Evolutionary conservation across 1,140 invertebrate genomes (phyloP), one percentile per base, ranked within the genome.

Genomic region (Zelostemma sp.): DNA sequence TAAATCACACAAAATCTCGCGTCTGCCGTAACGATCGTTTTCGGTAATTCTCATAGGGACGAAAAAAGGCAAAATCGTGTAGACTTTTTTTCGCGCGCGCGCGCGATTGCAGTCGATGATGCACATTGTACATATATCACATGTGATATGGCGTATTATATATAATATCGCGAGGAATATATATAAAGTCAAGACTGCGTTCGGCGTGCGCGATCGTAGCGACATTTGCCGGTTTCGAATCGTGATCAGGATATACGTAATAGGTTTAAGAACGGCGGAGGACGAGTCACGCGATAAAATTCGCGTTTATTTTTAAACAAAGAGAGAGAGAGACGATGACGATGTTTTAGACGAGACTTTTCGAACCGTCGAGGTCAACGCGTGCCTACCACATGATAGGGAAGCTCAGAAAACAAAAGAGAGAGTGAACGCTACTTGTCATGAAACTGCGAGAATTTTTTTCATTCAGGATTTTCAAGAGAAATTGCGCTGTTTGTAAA

Each of bases 181-280:
- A 65, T 62, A 61, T 65, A 8, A 28, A 68, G 64, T 68, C 63
- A 17, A 49, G 67, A 62, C 64, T 68, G 70, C 65, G 65, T 72
- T 64, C 54, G 57, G 68, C 41, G 65, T 59, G 49, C 49, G 45
- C 64, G 62, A 66, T 62, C 56, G 68, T 46, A 45, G 61, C 67
- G 54, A 50, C 43, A 66, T 75, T 77, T 68, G 65, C 48, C 5
- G 43, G 76, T 65, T 74, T 74, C 77, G 80, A 80, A 83, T 78
- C 80, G 84, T 85, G 83, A 85, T 86, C 74, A 81, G 68, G 64
- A 83, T 83, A 86, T 86, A 85, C 84, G 83, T 86, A 86, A 85
- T 85, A 85, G 82, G 65, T 55, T 84, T 28, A 28, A 28, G 25
- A 81, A 81, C 76, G 79, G 55, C 72, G 67, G 61, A 56, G 66